phyloP scores from a whole-genome alignment of 2,113 vertebrate species.

The Eurystomus gularis region DNA sequence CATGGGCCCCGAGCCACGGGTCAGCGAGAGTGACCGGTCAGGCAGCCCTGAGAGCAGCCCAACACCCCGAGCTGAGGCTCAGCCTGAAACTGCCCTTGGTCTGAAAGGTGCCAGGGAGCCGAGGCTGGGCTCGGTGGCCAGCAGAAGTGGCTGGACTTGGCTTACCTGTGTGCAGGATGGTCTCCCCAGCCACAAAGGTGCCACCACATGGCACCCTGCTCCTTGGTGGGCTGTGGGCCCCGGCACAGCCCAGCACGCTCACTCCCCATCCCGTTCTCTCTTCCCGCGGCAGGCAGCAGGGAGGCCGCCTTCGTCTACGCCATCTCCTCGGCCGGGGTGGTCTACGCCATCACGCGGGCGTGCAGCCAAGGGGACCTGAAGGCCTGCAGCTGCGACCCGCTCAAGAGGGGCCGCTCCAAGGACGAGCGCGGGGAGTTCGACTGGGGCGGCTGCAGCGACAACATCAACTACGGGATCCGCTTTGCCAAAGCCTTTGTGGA shows the following conservation, averaged over 20 bases:
- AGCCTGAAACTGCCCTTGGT: accelerated
- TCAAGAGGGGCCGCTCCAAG: slow-evolving; percentile 84
- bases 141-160: not conserved
- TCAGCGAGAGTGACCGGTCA: accelerated
- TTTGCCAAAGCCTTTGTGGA: slow-evolving; percentile 96
- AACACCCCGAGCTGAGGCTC: not conserved
- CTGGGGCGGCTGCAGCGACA: slow-evolving; percentile 98
- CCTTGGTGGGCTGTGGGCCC: accelerated
- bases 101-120: not conserved
- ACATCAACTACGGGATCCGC: slow-evolving; percentile 94
- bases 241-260: not conserved
- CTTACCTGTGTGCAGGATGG: accelerated
- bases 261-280: not conserved
- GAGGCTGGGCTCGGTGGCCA: accelerated
- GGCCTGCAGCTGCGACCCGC: slow-evolving; percentile 90
- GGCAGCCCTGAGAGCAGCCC: not conserved
- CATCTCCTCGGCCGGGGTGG: slow-evolving; percentile 95
- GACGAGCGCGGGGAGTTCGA: slow-evolving; percentile 92
- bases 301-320: slow-evolving; percentile 97
- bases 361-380: slow-evolving; percentile 97
- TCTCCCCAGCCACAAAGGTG: accelerated
- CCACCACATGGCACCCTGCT: accelerated
- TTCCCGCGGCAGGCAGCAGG: slow-evolving; percentile 82
- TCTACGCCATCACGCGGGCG: slow-evolving; percentile 92
- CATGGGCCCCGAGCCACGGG: accelerated